Conservation (phyloP, 2,113 vertebrate species). For the Hippocampus zosterae region DNA sequence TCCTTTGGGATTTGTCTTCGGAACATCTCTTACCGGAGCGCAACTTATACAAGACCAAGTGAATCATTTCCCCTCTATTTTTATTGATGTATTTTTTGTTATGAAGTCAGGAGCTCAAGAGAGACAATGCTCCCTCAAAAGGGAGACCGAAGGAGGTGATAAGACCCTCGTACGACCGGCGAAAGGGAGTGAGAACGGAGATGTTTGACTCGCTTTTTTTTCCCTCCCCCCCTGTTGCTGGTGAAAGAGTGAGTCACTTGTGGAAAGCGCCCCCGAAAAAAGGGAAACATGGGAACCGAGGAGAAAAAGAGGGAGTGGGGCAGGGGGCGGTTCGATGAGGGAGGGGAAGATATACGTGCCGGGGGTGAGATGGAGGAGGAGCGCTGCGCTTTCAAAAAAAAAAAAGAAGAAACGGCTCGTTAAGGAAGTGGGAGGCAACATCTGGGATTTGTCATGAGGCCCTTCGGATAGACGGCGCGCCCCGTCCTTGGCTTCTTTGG, state of each 20-base stretch:
- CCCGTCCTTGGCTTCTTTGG: constrained; percentile 14
- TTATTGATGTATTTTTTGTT: constrained; percentile 38
- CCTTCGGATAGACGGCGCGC: constrained; percentile 31
- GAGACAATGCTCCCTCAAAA: constrained; percentile 39
- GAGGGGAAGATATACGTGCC: constrained; percentile 42
- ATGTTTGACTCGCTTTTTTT: background rate
- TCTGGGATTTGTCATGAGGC: constrained; percentile 57
- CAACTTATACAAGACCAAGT: constrained; percentile 57
- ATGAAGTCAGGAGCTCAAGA: constrained; percentile 49
- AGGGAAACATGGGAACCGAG: constrained; percentile 32
- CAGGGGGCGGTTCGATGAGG: constrained; percentile 26
- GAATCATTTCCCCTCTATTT: constrained; percentile 63
- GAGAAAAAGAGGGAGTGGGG: constrained; percentile 31
- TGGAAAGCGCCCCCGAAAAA: constrained; percentile 53
- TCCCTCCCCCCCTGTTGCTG: constrained; percentile 36
- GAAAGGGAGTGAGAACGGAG: constrained; percentile 1
- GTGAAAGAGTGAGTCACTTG: constrained; percentile 71
- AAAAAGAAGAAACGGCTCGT: constrained; percentile 57
- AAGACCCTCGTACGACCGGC: background rate
- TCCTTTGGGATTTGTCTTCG: constrained; percentile 56
- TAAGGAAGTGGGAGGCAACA: constrained; percentile 49
- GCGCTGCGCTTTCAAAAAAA: constrained; percentile 37
- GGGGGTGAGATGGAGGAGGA: constrained; percentile 20
- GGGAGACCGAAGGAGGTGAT: constrained; percentile 35
- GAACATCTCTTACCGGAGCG: constrained; percentile 46